Percentiles rank a stretch among this genome's conserved stretches.
phyloP scores from a whole-genome alignment of 2,797 vertebrate genomes.

The Neosilurus mollespiculum region DNA sequence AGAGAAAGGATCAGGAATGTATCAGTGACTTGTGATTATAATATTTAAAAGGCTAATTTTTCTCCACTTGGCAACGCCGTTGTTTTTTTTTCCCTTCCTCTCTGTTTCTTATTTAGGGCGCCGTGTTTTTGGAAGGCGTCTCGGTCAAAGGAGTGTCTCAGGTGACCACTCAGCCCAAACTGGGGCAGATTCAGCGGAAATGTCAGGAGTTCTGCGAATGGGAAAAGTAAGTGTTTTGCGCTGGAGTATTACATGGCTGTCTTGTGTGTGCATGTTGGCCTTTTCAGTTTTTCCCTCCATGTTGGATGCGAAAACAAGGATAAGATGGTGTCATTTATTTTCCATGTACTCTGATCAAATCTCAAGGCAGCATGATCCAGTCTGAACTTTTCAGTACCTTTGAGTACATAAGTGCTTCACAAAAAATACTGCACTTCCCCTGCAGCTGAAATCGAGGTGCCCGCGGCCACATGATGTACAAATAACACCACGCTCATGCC shows the following conservation, averaged over 20 bases:
- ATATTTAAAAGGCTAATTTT: background rate
- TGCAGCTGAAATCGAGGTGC: background rate
- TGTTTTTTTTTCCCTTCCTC: no score
- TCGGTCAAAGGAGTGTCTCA: constrained; percentile 89
- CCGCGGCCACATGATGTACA: background rate
- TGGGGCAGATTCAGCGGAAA: constrained; percentile 87
- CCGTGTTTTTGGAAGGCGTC: constrained; percentile 93
- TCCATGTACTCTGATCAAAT: background rate
- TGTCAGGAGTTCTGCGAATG: constrained; percentile 93
- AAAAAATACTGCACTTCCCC: background rate
- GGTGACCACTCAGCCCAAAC: constrained; percentile 87
- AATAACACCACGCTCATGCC: background rate
- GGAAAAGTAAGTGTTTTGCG: constrained; percentile 83
- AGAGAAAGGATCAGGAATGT: background rate
- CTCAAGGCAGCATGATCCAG: background rate
- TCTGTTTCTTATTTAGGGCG: constrained; percentile 74
- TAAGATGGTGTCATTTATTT: background rate
- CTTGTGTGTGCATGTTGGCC: background rate
- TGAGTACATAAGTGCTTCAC: background rate
- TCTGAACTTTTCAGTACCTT: background rate
- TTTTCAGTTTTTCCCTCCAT: background rate
- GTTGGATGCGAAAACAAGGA: background rate
- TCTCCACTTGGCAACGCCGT: background rate
- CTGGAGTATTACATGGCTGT: background rate
- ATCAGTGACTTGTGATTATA: no score